Percentiles rank a stretch among this genome's conserved stretches.
Evolutionary conservation across 2,797 vertebrate genomes (phyloP).

Genomic region (Mionectes olivaceus): DNA sequence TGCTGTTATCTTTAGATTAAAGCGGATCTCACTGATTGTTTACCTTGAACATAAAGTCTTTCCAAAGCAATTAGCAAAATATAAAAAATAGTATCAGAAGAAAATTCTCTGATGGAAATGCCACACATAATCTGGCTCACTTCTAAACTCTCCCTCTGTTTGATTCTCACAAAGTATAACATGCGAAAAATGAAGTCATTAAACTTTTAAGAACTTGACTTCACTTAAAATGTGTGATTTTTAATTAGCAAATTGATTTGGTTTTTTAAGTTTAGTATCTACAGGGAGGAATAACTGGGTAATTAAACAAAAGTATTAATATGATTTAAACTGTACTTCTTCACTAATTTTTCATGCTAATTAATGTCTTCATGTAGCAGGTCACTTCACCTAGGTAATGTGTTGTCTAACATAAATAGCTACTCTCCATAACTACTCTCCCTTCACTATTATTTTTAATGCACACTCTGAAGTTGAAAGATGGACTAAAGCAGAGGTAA

Average conservation of each 20-base stretch:
- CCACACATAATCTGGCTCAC: neutral
- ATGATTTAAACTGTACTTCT: neutral
- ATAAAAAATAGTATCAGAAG: neutral
- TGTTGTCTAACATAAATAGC: neutral
- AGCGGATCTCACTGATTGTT: neutral
- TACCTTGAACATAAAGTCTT: neutral
- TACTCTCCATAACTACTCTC: neutral
- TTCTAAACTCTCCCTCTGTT: neutral
- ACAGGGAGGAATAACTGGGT: neutral
- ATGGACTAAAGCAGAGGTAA: neutral
- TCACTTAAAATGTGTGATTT: neutral
- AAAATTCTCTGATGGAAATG: conserved; percentile 7
- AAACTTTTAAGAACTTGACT: conserved; percentile 14
- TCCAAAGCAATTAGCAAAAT: conserved; percentile 12
- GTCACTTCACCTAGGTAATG: neutral
- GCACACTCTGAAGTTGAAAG: neutral
- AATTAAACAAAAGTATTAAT: neutral
- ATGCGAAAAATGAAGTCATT: conserved; percentile 34
- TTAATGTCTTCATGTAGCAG: neutral
- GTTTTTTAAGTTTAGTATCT: neutral
- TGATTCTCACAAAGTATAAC: neutral
- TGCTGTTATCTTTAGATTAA: neutral
- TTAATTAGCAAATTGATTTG: conserved; percentile 7
- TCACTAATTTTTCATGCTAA: neutral
- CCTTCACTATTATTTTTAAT: neutral